Evolutionary conservation across 2,113 vertebrate genomes (phyloP).

Genomic region (Ondatra zibethicus): DNA sequence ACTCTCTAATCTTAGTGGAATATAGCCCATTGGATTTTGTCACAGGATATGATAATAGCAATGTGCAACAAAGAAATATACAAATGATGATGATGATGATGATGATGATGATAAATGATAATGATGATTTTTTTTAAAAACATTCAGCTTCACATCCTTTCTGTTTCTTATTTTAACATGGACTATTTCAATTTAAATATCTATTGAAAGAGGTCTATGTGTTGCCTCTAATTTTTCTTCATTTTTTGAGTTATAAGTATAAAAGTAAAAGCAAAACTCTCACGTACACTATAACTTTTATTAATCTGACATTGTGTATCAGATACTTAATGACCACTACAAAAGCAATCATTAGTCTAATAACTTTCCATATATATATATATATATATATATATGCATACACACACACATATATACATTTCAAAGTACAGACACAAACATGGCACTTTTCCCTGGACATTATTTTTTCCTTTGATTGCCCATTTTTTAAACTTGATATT

Average conservation of each 20-base stretch:
- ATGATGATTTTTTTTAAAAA: no score
- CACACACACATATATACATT: no score
- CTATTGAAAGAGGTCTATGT: background rate
- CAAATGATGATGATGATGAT: no score
- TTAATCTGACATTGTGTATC: background rate
- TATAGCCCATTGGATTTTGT: background rate
- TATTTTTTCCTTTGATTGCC: background rate
- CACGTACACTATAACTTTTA: background rate
- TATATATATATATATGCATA: no score
- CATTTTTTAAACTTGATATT: background rate
- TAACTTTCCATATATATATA: background rate
- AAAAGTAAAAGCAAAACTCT: background rate
- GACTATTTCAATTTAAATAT: background rate
- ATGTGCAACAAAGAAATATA: background rate
- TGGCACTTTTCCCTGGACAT: background rate
- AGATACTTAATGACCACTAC: background rate
- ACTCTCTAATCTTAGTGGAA: background rate
- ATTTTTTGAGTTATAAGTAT: background rate
- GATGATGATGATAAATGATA: no score
- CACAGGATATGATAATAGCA: background rate
- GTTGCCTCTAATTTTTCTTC: background rate
- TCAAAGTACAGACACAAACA: background rate
- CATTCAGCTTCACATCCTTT: background rate
- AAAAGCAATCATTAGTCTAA: background rate
- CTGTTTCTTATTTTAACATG: background rate